Evolutionary conservation across 2,113 vertebrate genomes (phyloP).

Genomic region (Chloroceryle aenea): DNA sequence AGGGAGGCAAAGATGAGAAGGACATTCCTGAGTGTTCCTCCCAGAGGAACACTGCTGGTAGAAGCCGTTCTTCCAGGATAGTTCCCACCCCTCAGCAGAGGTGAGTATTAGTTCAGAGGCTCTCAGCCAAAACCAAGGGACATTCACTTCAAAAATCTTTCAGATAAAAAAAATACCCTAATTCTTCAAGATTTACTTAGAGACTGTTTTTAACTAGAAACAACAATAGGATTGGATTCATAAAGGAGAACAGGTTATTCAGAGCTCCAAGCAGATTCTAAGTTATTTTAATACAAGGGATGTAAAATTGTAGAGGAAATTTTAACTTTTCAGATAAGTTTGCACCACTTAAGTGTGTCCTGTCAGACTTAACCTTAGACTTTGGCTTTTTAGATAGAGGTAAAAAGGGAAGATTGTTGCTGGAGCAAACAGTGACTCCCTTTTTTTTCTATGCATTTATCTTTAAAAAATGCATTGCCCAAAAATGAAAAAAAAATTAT

Average conservation of each 20-base stretch:
- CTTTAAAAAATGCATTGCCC: neutral
- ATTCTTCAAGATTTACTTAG: neutral
- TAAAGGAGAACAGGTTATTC: neutral
- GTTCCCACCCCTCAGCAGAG: neutral
- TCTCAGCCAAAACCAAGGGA: neutral
- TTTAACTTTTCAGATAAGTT: neutral
- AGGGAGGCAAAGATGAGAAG: neutral
- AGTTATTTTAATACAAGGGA: neutral
- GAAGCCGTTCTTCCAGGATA: neutral
- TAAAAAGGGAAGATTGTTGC: neutral
- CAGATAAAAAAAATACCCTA: neutral
- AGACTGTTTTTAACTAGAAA: neutral
- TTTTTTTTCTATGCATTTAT: neutral
- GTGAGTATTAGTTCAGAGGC: neutral
- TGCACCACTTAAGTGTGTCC: neutral
- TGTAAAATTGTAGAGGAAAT: neutral
- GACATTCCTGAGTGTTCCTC: neutral
- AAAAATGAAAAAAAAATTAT: neutral
- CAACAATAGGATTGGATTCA: neutral
- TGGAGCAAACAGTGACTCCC: neutral
- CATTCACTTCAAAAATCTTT: neutral
- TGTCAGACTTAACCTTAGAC: neutral
- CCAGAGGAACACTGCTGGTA: neutral
- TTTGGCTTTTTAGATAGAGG: neutral
- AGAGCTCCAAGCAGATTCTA: neutral